Base-by-base conservation (phyloP, 1,140 invertebrate genomes). In the Tachypleus tridentatus region DNA sequence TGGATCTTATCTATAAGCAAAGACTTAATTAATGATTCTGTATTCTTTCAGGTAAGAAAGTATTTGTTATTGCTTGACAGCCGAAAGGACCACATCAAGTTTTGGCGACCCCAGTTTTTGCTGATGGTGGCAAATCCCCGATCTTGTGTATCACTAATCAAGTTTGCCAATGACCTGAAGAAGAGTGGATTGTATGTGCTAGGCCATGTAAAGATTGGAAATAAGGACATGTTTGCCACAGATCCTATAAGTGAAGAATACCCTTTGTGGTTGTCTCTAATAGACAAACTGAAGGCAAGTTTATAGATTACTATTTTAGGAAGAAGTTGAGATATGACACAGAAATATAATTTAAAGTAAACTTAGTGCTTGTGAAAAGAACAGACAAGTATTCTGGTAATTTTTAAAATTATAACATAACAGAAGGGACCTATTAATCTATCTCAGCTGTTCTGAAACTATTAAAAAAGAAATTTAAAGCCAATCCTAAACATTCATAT, bases 111-210 rank as follows among this genome's bases (percentile, higher is more conserved):
- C 1, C 97, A 99, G 80, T 91, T 99, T 76, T 76, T 99, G 7
- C 77, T 99, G 3, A 81, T 99, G 77, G 87, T 99, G 4, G 84
- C 88, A 0, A 94, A 91, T 67, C 95, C 96, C 3, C 80, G 94
- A n/a, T 87, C 90, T 6, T 83, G 84, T 3, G 90, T 91, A 72
- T 88, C 93, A 0, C 78, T 99, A 4, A 96, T 99, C 57, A 87
- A 93, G 78, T 99, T 99, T 80, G 89, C 97, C 3, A 99, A 99
- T 76, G 96, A 98, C 75, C 81, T 99, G 71, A 99, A 99, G 76
- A 99, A 99, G 78, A 91, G 93, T 69, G 97, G 97, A 10, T 79
- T 98, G 0, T 97, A 96, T 71, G 89, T 98, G 8, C 81, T 98
- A 67, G 95, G 93, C 0, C 91, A 98, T 74, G 92, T 98, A 0